Base-by-base conservation (phyloP, 2,113 vertebrate species). In the Clinocottus analis region DNA sequence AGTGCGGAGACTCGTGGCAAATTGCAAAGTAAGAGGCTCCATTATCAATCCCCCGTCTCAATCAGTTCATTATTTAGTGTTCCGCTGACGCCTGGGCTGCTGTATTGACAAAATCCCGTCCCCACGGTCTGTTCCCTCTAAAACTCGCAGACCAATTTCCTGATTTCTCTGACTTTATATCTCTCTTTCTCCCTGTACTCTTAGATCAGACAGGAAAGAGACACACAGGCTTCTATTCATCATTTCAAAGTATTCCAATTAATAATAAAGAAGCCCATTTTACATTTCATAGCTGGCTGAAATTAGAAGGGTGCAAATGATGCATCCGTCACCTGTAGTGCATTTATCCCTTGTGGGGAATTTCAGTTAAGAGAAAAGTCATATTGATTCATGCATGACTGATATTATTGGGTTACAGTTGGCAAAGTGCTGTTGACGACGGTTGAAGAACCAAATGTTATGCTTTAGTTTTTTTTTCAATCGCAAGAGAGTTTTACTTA, bases 81-180 rank as follows among this genome's bases (percentile, higher is more conserved):
- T 87, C 47, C 72, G 60, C 72, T 83, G 68, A 89, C 78, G 76
- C 66, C 35, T 19, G 37, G 53, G 62, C 53, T 58, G 67, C 79
- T 77, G 55, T 85, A 89, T 92, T 90, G 85, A 87, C 89, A 81
- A 85, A 84, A 80, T 84, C 75, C 70, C 35, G 60, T 86, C 86
- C 82, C 85, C 5, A 11, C 53, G 67, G 80, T 72, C 61, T 73
- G 14, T 73, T 76, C 77, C 64, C 31, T 58, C 19, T 83, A 56
- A 82, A 86, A 83, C 77, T 59, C 31, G 10, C 61, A 74, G 72
- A 55, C 47, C 74, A 83, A 62, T 77, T 75, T 78, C 59, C 5
- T 43, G 61, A 71, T 86, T 83, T 83, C 58, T 72, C 43, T 45
- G 27, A 39, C 60, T 74, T 68, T 82, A 35, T 58, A 5, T 72